These are phyloP conservation scores for Microtus oregoni DNA, from an alignment of 2,113 vertebrate species.

Conservation along the genomic window DNA sequence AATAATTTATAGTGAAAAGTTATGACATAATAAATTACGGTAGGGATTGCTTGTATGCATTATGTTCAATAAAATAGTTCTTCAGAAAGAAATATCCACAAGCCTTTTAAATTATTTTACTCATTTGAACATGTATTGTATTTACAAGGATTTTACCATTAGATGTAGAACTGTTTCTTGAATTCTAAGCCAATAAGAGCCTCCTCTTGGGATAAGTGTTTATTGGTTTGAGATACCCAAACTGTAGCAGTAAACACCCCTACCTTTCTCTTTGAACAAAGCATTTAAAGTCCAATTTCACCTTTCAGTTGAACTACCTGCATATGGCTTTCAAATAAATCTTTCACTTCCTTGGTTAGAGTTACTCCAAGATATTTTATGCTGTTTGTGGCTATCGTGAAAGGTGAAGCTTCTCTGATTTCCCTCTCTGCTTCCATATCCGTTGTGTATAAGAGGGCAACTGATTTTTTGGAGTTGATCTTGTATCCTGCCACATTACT, in stretches of 20 bases:
- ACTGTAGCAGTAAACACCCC: neutral
- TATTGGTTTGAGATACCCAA: slow-evolving; percentile 31
- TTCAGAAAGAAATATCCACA: slow-evolving; percentile 50
- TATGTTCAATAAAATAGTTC: slow-evolving; percentile 48
- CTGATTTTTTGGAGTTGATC: no score
- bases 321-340: no score
- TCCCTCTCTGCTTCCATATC: no score
- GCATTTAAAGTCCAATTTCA: slow-evolving; percentile 14
- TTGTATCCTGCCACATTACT: no score
- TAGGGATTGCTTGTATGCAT: neutral
- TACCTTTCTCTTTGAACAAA: slow-evolving; percentile 28
- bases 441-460: no score
- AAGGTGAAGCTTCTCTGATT: no score
- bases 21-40: slow-evolving; percentile 60
- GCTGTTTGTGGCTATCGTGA: no score
- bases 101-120: slow-evolving; percentile 43
- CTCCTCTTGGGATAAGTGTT: neutral
- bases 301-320: no score
- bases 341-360: no score
- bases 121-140: slow-evolving; percentile 22
- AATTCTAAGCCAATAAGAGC: slow-evolving; percentile 39
- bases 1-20: slow-evolving; percentile 74
- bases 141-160: slow-evolving; percentile 25
- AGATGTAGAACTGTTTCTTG: neutral
- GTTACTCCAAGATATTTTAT: no score